Percentiles rank a stretch among this genome's conserved stretches.
These are phyloP conservation scores for Laupala kohalensis DNA, from an alignment of 1,140 invertebrate species.

Conservation along the genomic window DNA sequence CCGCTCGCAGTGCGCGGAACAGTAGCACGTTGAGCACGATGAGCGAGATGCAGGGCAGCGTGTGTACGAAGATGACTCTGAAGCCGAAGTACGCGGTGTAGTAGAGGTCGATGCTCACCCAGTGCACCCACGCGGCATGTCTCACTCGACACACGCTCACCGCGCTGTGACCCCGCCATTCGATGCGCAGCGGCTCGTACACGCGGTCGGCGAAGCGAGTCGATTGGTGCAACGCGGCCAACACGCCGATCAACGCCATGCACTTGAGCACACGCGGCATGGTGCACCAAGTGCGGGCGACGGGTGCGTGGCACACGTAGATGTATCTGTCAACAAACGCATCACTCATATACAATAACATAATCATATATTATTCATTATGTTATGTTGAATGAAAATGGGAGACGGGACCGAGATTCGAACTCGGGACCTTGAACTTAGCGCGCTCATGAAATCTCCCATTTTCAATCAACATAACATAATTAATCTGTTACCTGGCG, in stretches of 20 bases:
- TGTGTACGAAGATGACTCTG: slow-evolving; percentile 78
- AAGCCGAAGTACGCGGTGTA: slow-evolving; percentile 72
- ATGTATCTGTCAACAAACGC: slow-evolving; percentile 67
- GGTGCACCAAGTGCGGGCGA: slow-evolving; percentile 75
- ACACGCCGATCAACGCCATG: slow-evolving; percentile 56
- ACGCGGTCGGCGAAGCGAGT: slow-evolving; percentile 62
- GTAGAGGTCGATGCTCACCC: slow-evolving; percentile 53
- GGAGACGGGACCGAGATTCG: no score
- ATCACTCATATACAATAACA: slow-evolving; percentile 10
- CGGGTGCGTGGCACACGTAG: slow-evolving; percentile 78
- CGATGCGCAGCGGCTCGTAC: slow-evolving; percentile 35
- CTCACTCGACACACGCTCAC: slow-evolving; percentile 34
- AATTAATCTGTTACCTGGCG: no score
- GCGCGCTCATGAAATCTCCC: no score
- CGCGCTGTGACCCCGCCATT: slow-evolving; percentile 44
- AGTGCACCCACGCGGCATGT: slow-evolving; percentile 50
- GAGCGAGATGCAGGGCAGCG: slow-evolving; percentile 75
- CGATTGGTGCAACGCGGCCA: slow-evolving; percentile 64
- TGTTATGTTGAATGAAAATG: no score
- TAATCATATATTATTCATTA: no score
- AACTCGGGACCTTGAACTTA: no score
- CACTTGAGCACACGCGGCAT: slow-evolving; percentile 66
- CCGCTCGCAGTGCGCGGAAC: slow-evolving; percentile 68
- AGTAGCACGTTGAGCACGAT: slow-evolving; percentile 80
- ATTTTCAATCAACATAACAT: no score